Conservation (phyloP, 2,113 vertebrate genomes). For the Hydrolagus affinis region DNA sequence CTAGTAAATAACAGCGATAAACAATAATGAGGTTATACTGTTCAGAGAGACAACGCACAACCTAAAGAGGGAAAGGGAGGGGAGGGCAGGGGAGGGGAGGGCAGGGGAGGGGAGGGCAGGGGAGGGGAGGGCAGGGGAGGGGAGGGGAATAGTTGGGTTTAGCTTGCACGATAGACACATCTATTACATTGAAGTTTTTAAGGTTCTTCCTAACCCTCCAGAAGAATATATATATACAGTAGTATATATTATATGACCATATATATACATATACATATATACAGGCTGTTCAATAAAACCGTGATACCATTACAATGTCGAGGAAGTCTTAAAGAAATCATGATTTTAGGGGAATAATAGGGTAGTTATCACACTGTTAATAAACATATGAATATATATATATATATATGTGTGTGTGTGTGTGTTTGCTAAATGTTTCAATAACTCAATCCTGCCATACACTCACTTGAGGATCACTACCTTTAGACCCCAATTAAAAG, state of each 20-base stretch:
- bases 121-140: slow-evolving; percentile 42
- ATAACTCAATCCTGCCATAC: neutral
- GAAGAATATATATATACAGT: too few relatives aligned
- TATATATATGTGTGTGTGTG: too few relatives aligned
- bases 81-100: slow-evolving; percentile 35
- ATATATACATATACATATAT: too few relatives aligned
- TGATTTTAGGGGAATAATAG: too few relatives aligned
- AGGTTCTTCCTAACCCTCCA: neutral
- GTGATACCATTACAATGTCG: too few relatives aligned
- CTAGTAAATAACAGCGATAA: neutral
- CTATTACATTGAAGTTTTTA: slow-evolving; percentile 7
- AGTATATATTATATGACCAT: too few relatives aligned
- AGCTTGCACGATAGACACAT: neutral
- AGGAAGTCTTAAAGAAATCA: too few relatives aligned
- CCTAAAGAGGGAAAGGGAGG: neutral
- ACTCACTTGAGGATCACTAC: neutral
- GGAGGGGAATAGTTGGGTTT: slow-evolving; percentile 29
- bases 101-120: slow-evolving; percentile 37
- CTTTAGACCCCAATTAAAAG: neutral
- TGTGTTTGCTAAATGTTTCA: neutral
- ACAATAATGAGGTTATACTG: neutral
- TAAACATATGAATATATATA: too few relatives aligned
- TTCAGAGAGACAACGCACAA: neutral
- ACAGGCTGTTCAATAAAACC: too few relatives aligned
- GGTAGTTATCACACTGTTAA: too few relatives aligned